Evolutionary conservation across 2,888 invertebrate species (phyloP), one percentile per base, ranked within the genome.

Genomic region (Dorcus parallelipipedus): DNA sequence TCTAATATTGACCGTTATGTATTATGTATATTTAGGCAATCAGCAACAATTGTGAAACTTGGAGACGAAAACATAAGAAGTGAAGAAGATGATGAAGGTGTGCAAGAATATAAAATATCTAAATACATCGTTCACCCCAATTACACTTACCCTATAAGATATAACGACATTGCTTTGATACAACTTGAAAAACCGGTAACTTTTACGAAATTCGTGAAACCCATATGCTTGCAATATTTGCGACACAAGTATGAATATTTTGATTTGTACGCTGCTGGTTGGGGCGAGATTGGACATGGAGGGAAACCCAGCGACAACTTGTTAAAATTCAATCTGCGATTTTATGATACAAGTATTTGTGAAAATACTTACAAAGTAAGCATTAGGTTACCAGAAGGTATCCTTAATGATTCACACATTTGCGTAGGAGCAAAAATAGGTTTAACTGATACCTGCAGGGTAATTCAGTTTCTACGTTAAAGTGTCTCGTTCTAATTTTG

Each of bases 141-240:
- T 0, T 83, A 82, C 64, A 71, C 70, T 42, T 59, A 68, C 2
- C 74, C 77, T 0, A 64, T 71, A 3, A 72, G 78, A 51, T 84
- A 84, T 63, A 76, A 83, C 64, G 84, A 84, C 59, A 81, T 84
- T 41, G 83, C 80, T 6, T 70, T 84, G 1, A 56, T 84, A 1
- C 74, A 76, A 65, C 64, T 83, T 39, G 75, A 78, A 26, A 64
- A 65, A 2, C 61, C 65, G 1, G 80, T 79, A 0, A 51, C 45
- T 5, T 80, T 82, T 57, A 69, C 76, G 39, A 67, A 71, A n/a
- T 73, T 68, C 58, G 73, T 80, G 38, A 64, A 79, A 56, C 83
- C 83, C 0, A 80, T 81, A 14, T 83, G 83, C 68, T 65, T 83
- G n/a, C 68, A 73, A 26, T 45, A 45, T 23, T 17, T 20, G 23